Evolutionary conservation across 92 coral and sea anemone species (phyloP), one percentile per base, ranked within the genome.

Genomic region (Ricordea florida): DNA sequence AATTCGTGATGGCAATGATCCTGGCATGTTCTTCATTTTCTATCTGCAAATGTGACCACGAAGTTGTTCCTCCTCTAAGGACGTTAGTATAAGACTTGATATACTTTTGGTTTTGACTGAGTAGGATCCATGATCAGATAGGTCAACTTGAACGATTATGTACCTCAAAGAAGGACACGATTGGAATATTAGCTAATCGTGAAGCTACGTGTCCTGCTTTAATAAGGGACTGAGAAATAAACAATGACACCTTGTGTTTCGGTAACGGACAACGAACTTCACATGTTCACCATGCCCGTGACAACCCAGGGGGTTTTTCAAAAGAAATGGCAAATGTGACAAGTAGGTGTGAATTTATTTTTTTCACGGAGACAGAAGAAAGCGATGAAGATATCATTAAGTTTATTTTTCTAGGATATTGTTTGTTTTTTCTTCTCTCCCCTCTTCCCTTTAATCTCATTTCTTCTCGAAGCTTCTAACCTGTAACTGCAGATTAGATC

Each of bases 1-100:
- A 46, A 46, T 46, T 46, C 53, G 25, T 11, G 53, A 46, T 46
- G 53, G 53, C 53, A 46, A 46, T 11, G 53, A 46, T 46, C 53
- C 18, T 46, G 0, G 21, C 53, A n/a, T 28, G 53, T 46, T 46
- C 53, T 46, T 46, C 53, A 28, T 46, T 46, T 46, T 46, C 53
- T 46, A 28, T 46, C 53, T 46, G 53, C 53, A 46, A 46, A 46
- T 46, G 28, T 46, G 53, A 46, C 53, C 53, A 46, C 53, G 53
- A 46, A 46, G 53, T 17, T 46, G 53, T 46, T 46, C 53, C 53
- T 46, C 53, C 53, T 17, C 28, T 46, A 46, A 46, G 25, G 23
- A 46, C 53, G 25, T 0, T 28, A 46, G 53, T 7, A 46, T 46
- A 46, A 23, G 53, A 46, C 53, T 46, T 46, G 53, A 16, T 46